Conservation (phyloP, 2,888 invertebrate species). For the Gortyna flavago region DNA sequence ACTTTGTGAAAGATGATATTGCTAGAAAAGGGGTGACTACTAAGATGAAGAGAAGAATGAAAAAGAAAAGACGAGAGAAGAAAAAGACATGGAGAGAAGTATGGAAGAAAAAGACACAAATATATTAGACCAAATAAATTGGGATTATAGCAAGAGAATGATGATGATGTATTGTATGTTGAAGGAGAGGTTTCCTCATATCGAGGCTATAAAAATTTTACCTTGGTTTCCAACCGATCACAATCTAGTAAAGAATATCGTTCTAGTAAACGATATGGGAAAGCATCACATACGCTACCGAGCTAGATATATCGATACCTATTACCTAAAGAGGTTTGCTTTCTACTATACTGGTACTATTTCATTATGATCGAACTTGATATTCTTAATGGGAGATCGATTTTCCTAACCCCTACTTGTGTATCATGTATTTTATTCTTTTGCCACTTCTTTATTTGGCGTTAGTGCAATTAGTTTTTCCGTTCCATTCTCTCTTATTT, state of each 20-base stretch:
- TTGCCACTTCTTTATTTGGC: neutral
- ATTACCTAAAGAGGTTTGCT: constrained; percentile 30
- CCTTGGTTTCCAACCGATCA: neutral
- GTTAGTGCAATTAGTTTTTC: too few relatives aligned
- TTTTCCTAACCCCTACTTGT: neutral
- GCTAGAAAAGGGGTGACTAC: neutral
- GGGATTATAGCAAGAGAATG: neutral
- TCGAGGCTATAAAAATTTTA: neutral
- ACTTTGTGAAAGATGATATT: neutral
- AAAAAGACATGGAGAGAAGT: neutral
- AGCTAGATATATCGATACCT: constrained; percentile 13
- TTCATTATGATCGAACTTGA: neutral
- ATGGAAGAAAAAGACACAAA: neutral
- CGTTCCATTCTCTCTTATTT: neutral
- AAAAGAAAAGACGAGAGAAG: too few relatives aligned
- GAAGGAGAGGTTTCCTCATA: neutral
- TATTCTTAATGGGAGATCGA: constrained; percentile 4
- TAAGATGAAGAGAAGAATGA: too few relatives aligned
- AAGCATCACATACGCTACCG: constrained; percentile 13
- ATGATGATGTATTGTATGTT: neutral
- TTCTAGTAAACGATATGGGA: constrained; percentile 22
- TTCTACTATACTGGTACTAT: constrained; percentile 3
- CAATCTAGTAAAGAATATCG: constrained; percentile 16
- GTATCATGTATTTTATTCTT: neutral
- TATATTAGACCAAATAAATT: too few relatives aligned